Percentiles rank a stretch among this genome's conserved stretches.
Conservation (phyloP, 2,113 vertebrate species). For the Varanus komodoensis region DNA sequence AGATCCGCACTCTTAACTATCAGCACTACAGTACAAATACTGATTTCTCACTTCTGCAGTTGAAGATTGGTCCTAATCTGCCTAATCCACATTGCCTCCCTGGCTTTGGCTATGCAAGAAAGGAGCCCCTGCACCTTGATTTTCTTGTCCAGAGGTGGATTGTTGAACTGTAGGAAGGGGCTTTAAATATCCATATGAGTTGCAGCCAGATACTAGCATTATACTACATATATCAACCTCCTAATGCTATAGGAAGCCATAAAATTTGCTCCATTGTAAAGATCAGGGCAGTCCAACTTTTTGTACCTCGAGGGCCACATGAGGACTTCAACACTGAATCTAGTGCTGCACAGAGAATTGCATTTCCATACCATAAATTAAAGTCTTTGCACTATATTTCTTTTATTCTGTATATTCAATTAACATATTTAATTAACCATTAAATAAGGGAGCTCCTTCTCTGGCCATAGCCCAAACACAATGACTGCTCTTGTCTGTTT, state of each 20-base stretch:
- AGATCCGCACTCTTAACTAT: too few species aligned
- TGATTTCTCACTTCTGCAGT: background rate
- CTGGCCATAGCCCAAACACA: too few species aligned
- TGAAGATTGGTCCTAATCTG: background rate
- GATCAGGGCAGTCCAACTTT: slow-evolving; percentile 31
- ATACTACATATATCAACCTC: slow-evolving; percentile 61
- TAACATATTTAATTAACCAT: too few species aligned
- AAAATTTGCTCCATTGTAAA: slow-evolving; percentile 68
- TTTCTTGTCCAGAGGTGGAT: background rate
- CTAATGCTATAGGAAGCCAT: slow-evolving; percentile 64
- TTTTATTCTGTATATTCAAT: too few species aligned
- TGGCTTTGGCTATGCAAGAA: background rate
- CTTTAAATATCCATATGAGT: slow-evolving; percentile 43
- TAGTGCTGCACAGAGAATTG: too few species aligned
- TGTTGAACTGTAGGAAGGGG: background rate
- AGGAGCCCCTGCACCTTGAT: background rate
- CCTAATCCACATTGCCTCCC: background rate
- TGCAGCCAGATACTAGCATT: slow-evolving; percentile 56
- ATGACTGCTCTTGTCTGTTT: too few species aligned
- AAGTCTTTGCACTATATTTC: too few species aligned
- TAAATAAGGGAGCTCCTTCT: too few species aligned
- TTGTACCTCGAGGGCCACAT: too few species aligned
- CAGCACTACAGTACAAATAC: background rate
- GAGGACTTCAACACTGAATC: too few species aligned
- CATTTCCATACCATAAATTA: too few species aligned